Conservation (phyloP, 1,140 invertebrate species). For the Lutraria rhynchaena region DNA sequence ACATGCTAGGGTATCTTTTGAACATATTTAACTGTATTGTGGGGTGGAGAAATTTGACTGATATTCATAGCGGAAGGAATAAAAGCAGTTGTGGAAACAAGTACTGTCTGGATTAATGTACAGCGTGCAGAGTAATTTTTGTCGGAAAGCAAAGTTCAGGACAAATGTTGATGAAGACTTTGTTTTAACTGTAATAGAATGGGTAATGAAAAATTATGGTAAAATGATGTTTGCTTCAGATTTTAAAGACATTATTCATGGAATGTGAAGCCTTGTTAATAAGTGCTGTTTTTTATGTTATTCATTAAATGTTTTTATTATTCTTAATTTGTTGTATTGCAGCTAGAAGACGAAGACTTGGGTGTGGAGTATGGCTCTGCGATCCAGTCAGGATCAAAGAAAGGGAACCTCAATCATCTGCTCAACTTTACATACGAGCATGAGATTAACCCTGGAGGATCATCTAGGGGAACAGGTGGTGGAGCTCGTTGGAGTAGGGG, state of each 20-base stretch:
- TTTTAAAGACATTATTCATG: neutral
- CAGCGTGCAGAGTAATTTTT: neutral
- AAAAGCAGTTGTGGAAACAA: too few species aligned
- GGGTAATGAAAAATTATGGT: neutral
- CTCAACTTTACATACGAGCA: slow-evolving; percentile 89
- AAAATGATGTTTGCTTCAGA: neutral
- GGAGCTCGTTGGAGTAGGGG: slow-evolving; percentile 48
- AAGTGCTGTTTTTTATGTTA: slow-evolving; percentile 80
- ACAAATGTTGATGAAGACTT: neutral
- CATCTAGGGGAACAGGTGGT: slow-evolving; percentile 61
- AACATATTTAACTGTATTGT: too few species aligned
- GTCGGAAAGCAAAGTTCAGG: neutral
- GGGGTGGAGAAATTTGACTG: too few species aligned
- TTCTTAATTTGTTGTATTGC: slow-evolving; percentile 71
- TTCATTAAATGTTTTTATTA: too few species aligned
- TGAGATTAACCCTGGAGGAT: slow-evolving; percentile 59
- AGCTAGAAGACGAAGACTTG: slow-evolving; percentile 56
- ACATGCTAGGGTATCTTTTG: too few species aligned
- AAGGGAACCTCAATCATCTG: slow-evolving; percentile 95
- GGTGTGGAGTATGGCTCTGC: slow-evolving; percentile 91
- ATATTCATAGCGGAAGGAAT: too few species aligned
- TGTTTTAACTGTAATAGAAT: neutral
- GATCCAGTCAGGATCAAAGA: slow-evolving; percentile 91
- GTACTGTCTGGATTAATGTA: too few species aligned
- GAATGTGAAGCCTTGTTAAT: slow-evolving; percentile 12